Evolutionary conservation across 2,113 vertebrate species (phyloP), one percentile per base, ranked within the genome.

Genomic region (Tyrannus savana): DNA sequence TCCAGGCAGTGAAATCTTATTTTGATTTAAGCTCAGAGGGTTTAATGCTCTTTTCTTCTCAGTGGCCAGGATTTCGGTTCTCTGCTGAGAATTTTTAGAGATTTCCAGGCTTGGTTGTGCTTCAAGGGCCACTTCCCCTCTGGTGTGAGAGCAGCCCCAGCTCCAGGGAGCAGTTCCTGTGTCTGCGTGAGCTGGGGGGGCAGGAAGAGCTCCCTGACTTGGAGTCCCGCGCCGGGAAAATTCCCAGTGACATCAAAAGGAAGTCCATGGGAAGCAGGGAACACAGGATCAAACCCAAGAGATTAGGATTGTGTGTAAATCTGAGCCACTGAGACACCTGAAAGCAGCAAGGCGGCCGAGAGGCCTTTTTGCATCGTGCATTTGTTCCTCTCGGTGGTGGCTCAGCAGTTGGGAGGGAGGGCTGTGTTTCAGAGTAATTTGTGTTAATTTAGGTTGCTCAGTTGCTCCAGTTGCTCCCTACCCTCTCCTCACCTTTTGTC

Each of bases 191-290:
- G 84, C 59, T 19, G 58, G 8, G 2, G 25, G 25, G 17, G 10
- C 74, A 44, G 75, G 76, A 59, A 31, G 35, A 46, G 28, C 6
- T 55, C 60, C 74, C 19, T 14, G 35, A 4, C 44, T 30, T 3
- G 46, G 37, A 3, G 0, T 73, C 88, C 92, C 81, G 76, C 13
- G 1, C 69, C 28, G 77, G 87, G 63, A 77, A 35, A 56, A 74
- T 46, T 77, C 93, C 87, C 87, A 30, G 95, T 78, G 91, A 37
- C 80, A 52, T 52, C 73, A 31, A 31, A 75, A 74, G 89, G 69
- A 73, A 67, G 74, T 2, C 6, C 4, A 27, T 25, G 56, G 68
- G 35, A 62, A 67, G 62, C 79, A 82, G 81, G 37, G 81, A 69
- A 7, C 59, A 5, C 3, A 3, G 60, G 42, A 24, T 42, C 77